Conservation (phyloP, 2,113 vertebrate genomes). For the Misgurnus anguillicaudatus region DNA sequence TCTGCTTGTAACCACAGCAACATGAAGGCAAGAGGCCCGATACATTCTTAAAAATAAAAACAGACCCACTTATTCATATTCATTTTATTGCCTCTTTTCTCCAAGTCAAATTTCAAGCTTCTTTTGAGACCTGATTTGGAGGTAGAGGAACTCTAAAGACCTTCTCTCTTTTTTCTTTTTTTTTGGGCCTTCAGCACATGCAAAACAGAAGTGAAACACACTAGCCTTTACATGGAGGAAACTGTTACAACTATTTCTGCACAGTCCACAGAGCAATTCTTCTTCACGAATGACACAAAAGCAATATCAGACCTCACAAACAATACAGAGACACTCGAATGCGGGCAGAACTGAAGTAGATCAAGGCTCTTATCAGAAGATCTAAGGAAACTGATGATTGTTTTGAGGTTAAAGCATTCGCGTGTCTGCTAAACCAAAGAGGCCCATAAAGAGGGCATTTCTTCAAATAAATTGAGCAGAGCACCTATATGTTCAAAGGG, state of each 20-base stretch:
- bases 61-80: not conserved
- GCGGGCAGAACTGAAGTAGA: not conserved
- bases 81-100: not conserved
- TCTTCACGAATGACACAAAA: slow-evolving; percentile 4
- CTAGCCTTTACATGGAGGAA: slow-evolving; percentile 35
- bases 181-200: slow-evolving; percentile 2
- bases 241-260: slow-evolving; percentile 34
- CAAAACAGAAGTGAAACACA: slow-evolving; percentile 49
- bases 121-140: not conserved
- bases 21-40: not conserved
- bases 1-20: slow-evolving; percentile 31
- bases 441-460: not conserved
- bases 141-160: slow-evolving; percentile 20
- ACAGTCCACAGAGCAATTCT: slow-evolving; percentile 24
- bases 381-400: not conserved
- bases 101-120: not conserved
- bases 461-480: not conserved
- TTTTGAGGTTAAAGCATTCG: not conserved
- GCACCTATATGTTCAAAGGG: not conserved
- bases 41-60: too few species aligned
- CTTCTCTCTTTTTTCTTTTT: not conserved
- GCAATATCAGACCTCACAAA: not conserved
- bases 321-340: not conserved
- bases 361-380: not conserved
- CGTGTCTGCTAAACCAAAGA: not conserved